Evolutionary conservation across 1,140 invertebrate genomes (phyloP), one percentile per base, ranked within the genome.

Genomic region (Phymorhynchus buccinoides): DNA sequence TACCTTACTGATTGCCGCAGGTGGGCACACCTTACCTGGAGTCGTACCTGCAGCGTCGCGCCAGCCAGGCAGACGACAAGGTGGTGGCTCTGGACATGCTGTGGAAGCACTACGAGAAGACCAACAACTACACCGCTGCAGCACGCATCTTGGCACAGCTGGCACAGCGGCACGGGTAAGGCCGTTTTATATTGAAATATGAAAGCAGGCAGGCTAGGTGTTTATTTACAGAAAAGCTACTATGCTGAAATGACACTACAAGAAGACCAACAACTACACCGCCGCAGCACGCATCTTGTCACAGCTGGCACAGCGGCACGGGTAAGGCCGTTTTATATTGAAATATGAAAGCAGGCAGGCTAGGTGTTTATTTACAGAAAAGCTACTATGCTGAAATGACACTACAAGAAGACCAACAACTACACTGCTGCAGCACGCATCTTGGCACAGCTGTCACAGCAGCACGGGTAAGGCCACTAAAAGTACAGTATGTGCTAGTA

Each of bases 41-140:
- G 90, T 94, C 95, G 56, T 98, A 97, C 90, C 92, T 98, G 22
- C 95, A 96, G 80, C 95, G 95, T 41, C 94, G 95, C 44, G 89
- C 91, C 75, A 89, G 89, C 42, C 87, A 89, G 41, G 91, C 93
- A 81, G 88, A 89, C 44, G 94, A 94, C 68, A 93, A 92, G 81
- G 86, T 93, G 27, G 94, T 95, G 80, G 95, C 97, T 7, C 95
- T 97, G 73, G 97, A 99, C 93, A 94, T 99, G 83, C 93, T 99
- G 27, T 99, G 98, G 98, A 98, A 98, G 92, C 98, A 97, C 92
- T 98, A 99, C 90, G 98, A 99, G 92, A 96, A 96, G 90, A 97
- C 96, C 90, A 96, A 96, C 44, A 97, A 99, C 92, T 98, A 98
- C 92, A 95, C 96, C 14, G 96, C 97, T 16, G 98, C 98, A n/a